Evolutionary conservation across 2,113 vertebrate species (phyloP).

Genomic region (Lasiurus borealis): DNA sequence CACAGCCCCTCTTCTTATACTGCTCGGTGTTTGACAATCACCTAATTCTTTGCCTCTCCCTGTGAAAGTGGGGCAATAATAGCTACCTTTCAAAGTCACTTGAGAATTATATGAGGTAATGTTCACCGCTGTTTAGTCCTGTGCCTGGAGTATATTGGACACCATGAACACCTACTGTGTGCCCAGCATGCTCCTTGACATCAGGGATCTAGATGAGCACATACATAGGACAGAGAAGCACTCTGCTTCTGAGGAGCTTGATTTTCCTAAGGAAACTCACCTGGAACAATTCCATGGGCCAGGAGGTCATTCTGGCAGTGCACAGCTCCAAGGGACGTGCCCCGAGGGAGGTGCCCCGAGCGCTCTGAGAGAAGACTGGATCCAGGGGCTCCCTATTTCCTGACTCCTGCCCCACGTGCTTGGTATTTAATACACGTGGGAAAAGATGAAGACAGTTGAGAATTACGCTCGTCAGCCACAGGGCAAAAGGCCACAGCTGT

Average conservation of each 20-base stretch:
- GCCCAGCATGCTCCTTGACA: background rate
- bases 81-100: background rate
- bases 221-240: accelerated
- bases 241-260: background rate
- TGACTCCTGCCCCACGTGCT: background rate
- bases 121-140: background rate
- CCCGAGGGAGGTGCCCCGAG: background rate
- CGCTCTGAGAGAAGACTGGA: background rate
- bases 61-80: background rate
- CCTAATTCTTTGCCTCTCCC: background rate
- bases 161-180: background rate
- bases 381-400: background rate
- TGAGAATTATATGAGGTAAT: background rate
- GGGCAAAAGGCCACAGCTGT: background rate
- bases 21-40: background rate
- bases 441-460: background rate
- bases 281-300: background rate
- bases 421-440: background rate
- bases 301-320: background rate
- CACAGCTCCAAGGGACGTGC: background rate
- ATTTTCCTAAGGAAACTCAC: background rate
- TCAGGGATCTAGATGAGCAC: background rate
- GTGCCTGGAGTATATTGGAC: background rate
- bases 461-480: background rate
- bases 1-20: background rate